These are phyloP conservation scores for Thalassophryne amazonica DNA, from an alignment of 2,797 vertebrate genomes.

Conservation along the genomic window DNA sequence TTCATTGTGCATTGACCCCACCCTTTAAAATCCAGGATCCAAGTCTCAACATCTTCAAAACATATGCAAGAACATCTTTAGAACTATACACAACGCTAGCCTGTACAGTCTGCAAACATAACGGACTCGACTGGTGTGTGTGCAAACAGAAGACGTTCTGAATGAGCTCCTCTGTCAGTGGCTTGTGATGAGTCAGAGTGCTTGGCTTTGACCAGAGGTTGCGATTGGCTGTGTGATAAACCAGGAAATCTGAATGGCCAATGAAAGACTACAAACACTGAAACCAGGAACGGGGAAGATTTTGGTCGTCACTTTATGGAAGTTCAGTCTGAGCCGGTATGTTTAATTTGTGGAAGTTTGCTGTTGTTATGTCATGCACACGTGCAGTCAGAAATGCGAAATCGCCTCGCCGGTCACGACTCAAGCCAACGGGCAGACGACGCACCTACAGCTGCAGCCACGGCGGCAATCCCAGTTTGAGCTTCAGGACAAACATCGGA, in stretches of 20 bases:
- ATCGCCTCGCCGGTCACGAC: constrained; percentile 14
- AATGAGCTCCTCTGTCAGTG: constrained; percentile 46
- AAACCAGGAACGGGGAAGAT: constrained; percentile 36
- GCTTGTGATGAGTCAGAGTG: constrained; percentile 56
- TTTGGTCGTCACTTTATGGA: constrained; percentile 43
- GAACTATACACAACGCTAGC: constrained; percentile 62
- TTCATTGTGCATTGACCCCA: constrained; percentile 79
- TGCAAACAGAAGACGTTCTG: constrained; percentile 55
- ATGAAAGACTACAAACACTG: constrained; percentile 51
- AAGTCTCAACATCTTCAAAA: constrained; percentile 45
- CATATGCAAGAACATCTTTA: constrained; percentile 41
- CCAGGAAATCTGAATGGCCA: constrained; percentile 44
- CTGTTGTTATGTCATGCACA: constrained; percentile 7
- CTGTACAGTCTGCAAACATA: constrained; percentile 56
- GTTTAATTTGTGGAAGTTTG: constrained; percentile 22
- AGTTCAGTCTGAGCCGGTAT: constrained; percentile 30
- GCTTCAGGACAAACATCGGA: too few relatives aligned
- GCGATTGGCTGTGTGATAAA: constrained; percentile 57
- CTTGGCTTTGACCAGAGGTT: constrained; percentile 65
- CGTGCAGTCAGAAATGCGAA: constrained; percentile 22
- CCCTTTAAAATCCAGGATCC: constrained; percentile 53
- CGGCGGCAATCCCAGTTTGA: constrained; percentile 21
- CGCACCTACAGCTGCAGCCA: constrained; percentile 53
- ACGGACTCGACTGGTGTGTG: constrained; percentile 53
- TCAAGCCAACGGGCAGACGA: constrained; percentile 31